Base-by-base conservation (phyloP, 1,140 invertebrate genomes). In the Orius insidiosus region DNA sequence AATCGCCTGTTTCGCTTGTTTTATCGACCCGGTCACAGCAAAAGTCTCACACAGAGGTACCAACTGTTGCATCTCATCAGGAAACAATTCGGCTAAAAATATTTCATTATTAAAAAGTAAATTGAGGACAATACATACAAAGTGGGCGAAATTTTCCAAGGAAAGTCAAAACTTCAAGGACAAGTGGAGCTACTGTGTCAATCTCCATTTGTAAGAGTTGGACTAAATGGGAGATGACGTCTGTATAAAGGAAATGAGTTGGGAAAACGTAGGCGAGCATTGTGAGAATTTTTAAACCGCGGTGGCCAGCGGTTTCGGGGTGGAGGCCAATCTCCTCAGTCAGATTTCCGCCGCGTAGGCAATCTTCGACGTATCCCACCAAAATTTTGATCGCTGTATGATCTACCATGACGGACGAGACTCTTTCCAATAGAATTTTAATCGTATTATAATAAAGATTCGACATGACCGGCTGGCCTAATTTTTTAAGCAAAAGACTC, bases 1-100 rank as follows among this genome's bases (percentile, higher is more conserved):
- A 24, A 97, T 80, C 4, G 92, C 88, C 58, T 95, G 88, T 63
- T 98, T 98, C 1, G 90, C 88, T 65, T 97, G 90, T 64, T 94
- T 94, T 0, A 86, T 78, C 2, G 85, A 88, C 3, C 90, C 92
- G 16, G 77, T 75, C 55, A 85, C 77, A 0, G 85, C 80, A 59
- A 92, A 83, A 18, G 79, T 77, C 56, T 86, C 84, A 58, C 92
- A 88, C 33, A 89, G 74, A 2, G 84, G 82, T 15, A 85, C 76
- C 57, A 97, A 63, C 46, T 68, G 67, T 16, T 78, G 71, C 62
- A 81, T 76, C 83, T 64, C 32, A 75, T 64, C 1, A 73, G 76
- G 39, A 78, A 80, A 50, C 13, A 74, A 69, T 54, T 88, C 80
- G 60, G 72, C 79, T 81, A 57, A 2, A 64, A 68, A 50, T 43